phyloP scores from a whole-genome alignment of 1,140 invertebrate species.

The Drosophila athabasca region DNA sequence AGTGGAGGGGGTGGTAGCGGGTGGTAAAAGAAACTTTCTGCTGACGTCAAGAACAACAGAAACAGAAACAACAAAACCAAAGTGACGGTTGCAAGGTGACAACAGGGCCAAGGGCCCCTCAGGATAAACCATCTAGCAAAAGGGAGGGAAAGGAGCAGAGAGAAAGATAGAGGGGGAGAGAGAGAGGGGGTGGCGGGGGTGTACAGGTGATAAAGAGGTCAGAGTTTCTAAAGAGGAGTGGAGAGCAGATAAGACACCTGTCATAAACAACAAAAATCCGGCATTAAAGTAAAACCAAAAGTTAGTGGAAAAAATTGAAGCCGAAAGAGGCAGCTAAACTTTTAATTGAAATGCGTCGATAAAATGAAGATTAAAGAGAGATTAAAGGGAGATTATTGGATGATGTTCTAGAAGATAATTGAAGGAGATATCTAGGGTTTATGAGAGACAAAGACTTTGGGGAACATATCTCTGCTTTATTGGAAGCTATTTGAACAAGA shows the following conservation, averaged over 20 bases:
- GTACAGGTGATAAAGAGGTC: no score
- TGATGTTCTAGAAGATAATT: not conserved
- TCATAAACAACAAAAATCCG: conserved; percentile 53
- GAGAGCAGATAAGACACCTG: conserved; percentile 21
- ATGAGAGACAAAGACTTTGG: no score
- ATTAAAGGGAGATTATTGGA: not conserved
- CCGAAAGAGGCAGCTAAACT: conserved; percentile 19
- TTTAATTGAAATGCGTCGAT: conserved; percentile 43
- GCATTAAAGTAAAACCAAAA: conserved; percentile 6
- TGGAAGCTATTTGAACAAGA: no score
- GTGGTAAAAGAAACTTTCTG: conserved; percentile 51
- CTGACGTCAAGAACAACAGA: conserved; percentile 49
- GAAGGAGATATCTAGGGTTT: no score
- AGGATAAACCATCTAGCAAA: conserved; percentile 7
- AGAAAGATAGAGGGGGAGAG: no score
- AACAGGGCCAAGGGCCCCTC: conserved; percentile 33
- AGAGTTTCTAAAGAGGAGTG: not conserved
- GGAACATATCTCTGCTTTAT: no score
- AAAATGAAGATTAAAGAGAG: conserved; percentile 4
- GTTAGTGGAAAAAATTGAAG: not conserved
- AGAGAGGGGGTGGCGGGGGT: no score
- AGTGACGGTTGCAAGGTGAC: conserved; percentile 61
- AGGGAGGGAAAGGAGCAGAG: not conserved
- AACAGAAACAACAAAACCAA: conserved; percentile 54
- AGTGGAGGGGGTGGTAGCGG: not conserved